phyloP scores from a whole-genome alignment of 1,140 invertebrate genomes.

The Epicauta chinensis region DNA sequence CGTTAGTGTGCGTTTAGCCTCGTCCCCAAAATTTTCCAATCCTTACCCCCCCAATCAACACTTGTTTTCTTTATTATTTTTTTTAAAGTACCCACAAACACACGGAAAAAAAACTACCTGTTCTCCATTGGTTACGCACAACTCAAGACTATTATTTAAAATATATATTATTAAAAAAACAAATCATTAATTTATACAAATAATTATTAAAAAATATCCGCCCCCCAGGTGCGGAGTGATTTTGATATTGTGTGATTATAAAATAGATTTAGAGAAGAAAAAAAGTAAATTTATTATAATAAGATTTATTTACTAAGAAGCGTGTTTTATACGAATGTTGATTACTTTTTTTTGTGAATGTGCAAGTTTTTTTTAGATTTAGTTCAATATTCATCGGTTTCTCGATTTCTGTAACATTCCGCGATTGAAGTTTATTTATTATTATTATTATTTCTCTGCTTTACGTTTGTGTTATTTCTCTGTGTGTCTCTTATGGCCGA shows the following conservation, averaged over 20 bases:
- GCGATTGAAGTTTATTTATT: slow-evolving; percentile 40
- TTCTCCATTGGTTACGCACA: no score
- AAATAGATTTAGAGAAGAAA: slow-evolving; percentile 20
- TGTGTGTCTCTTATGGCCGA: slow-evolving; percentile 36
- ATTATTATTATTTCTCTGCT: slow-evolving; percentile 26
- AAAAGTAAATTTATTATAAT: slow-evolving; percentile 30
- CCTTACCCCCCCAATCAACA: slow-evolving; percentile 18
- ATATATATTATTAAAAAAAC: background rate
- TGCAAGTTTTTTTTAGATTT: slow-evolving; percentile 39
- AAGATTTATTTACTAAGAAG: slow-evolving; percentile 21
- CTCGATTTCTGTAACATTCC: slow-evolving; percentile 42
- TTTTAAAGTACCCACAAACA: background rate
- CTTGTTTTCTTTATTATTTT: no score
- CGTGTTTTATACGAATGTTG: slow-evolving; percentile 41
- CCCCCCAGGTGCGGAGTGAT: slow-evolving; percentile 37
- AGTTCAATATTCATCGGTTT: slow-evolving; percentile 37
- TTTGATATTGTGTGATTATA: slow-evolving; percentile 45
- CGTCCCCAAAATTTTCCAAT: slow-evolving; percentile 17
- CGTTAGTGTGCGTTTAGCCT: background rate
- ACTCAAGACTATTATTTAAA: background rate
- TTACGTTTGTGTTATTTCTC: slow-evolving; percentile 28
- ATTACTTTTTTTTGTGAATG: slow-evolving; percentile 29
- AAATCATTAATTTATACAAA: background rate
- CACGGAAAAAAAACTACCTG: no score
- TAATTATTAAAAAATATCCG: slow-evolving; percentile 34